These are phyloP conservation scores for Apaloderma vittatum DNA, from an alignment of 2,113 vertebrate species.

Conservation along the genomic window DNA sequence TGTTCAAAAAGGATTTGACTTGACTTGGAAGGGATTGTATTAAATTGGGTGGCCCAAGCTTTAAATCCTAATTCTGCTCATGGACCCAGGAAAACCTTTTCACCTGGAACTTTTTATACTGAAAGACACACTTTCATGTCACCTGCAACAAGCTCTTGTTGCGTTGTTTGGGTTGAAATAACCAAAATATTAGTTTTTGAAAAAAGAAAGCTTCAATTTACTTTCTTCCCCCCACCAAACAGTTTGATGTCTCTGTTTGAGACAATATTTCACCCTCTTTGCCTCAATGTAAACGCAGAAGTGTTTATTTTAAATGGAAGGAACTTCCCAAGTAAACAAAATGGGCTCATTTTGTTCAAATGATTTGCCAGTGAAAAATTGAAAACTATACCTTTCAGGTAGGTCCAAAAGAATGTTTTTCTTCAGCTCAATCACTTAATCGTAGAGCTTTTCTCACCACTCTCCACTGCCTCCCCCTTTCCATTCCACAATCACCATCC, in stretches of 20 bases:
- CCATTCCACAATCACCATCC: not conserved
- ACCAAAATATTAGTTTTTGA: constrained; percentile 12
- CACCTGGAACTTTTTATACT: not conserved
- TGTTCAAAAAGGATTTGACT: not conserved
- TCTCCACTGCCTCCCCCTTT: no score
- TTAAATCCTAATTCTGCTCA: constrained; percentile 27
- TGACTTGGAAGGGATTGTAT: not conserved
- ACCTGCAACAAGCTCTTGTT: not conserved
- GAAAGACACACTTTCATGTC: not conserved
- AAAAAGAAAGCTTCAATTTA: constrained; percentile 44
- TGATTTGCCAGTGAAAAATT: not conserved
- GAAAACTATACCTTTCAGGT: not conserved
- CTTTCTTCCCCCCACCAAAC: not conserved
- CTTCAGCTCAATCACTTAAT: not conserved
- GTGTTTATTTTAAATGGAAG: constrained; percentile 14
- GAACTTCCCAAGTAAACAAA: not conserved
- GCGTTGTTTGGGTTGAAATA: not conserved
- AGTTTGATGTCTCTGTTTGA: not conserved
- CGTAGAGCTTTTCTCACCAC: not conserved
- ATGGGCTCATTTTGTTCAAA: not conserved
- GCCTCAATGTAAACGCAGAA: not conserved
- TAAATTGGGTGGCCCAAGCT: not conserved
- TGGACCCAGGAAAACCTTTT: constrained; percentile 14
- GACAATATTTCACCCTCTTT: not conserved
- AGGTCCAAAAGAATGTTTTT: not conserved